phyloP scores from a whole-genome alignment of 2,113 vertebrate species.

The Miniopterus natalensis region DNA sequence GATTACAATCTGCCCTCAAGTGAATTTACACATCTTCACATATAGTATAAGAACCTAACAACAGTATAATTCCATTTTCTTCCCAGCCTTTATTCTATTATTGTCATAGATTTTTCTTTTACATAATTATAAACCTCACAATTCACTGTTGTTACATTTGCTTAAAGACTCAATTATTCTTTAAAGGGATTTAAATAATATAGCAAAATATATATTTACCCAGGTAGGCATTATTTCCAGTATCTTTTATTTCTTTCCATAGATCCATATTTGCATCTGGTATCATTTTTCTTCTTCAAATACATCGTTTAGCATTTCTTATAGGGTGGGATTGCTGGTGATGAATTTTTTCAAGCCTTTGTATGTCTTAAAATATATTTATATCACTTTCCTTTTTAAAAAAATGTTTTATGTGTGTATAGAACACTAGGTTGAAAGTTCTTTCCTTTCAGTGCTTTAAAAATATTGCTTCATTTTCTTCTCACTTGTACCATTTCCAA shows the following conservation, averaged over 20 bases:
- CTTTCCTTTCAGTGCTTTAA: background rate
- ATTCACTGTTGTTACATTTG: background rate
- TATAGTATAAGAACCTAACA: background rate
- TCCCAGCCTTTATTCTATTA: background rate
- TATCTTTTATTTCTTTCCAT: background rate
- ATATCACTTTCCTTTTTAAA: background rate
- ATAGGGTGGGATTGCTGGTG: background rate
- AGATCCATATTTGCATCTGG: background rate
- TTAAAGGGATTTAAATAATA: conserved; percentile 34
- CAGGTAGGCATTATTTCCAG: background rate
- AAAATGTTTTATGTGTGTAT: background rate
- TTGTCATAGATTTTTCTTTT: background rate
- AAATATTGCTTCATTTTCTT: background rate
- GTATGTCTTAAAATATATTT: background rate
- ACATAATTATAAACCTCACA: background rate
- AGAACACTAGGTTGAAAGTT: conserved; percentile 4
- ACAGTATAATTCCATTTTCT: background rate
- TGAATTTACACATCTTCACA: conserved; percentile 12
- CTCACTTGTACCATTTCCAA: background rate
- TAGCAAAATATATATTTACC: conserved; percentile 30
- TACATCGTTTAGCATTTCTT: background rate
- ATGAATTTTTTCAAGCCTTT: conserved; percentile 2
- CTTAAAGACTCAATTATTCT: background rate
- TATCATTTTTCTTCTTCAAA: conserved; percentile 49
- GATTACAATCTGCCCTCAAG: background rate